These are phyloP conservation scores for Phalacrocorax aristotelis DNA, from an alignment of 2,113 vertebrate genomes.

Conservation along the genomic window DNA sequence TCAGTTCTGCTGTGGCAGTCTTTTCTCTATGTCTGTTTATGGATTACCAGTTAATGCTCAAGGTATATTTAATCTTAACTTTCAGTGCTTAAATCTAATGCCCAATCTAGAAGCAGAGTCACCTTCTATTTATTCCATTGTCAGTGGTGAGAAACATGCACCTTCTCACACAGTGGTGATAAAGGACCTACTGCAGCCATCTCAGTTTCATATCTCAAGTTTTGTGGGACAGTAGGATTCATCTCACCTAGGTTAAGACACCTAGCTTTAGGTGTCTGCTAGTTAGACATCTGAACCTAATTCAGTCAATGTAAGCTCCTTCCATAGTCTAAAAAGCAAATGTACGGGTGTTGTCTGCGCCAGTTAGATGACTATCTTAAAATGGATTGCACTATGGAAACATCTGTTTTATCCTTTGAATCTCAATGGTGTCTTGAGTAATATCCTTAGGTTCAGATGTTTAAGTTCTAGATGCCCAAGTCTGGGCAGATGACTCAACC, in stretches of 20 bases:
- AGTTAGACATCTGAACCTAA: background rate
- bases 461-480: background rate
- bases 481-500: background rate
- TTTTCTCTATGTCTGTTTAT: background rate
- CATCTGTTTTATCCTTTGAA: background rate
- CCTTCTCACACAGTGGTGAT: background rate
- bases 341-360: background rate
- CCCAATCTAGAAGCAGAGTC: background rate
- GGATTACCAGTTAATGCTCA: background rate
- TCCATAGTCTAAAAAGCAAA: background rate
- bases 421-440: background rate
- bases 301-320: background rate
- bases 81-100: background rate
- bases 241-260: background rate
- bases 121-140: background rate
- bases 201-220: background rate
- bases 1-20: background rate
- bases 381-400: conserved; percentile 2
- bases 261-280: background rate
- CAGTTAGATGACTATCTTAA: conserved; percentile 6
- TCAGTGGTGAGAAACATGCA: background rate
- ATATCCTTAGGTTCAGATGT: conserved; percentile 3
- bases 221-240: background rate
- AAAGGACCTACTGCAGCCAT: background rate
- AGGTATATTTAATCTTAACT: background rate